Percentiles rank a stretch among this genome's conserved stretches.
phyloP scores from a whole-genome alignment of 2,797 vertebrate species.

The Falco columbarius region DNA sequence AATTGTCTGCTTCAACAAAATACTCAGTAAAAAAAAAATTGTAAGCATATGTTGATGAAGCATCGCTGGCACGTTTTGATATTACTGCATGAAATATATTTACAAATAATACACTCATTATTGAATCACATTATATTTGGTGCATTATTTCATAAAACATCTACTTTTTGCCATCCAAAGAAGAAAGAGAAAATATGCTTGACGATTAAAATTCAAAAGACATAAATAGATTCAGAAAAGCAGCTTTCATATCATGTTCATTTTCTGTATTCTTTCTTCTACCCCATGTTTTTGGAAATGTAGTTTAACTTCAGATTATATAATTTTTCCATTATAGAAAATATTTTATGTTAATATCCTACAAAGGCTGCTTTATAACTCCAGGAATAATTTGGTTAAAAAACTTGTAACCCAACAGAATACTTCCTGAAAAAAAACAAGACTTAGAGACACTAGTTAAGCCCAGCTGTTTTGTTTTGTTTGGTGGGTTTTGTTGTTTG shows the following conservation, averaged over 20 bases:
- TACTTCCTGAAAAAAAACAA: neutral
- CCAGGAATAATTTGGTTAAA: neutral
- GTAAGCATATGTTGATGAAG: neutral
- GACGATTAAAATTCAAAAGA: neutral
- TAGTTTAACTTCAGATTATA: neutral
- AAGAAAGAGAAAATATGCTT: neutral
- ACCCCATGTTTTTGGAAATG: neutral
- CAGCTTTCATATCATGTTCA: neutral
- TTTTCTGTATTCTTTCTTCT: neutral
- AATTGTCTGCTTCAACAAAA: neutral
- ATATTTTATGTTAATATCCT: neutral
- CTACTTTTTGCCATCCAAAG: neutral
- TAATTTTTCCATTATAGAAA: neutral
- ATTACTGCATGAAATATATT: neutral
- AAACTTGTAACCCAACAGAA: neutral
- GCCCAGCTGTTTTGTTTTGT: neutral
- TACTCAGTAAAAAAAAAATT: neutral
- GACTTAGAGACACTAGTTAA: neutral
- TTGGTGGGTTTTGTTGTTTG: accelerated
- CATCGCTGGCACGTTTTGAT: neutral
- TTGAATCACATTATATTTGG: neutral
- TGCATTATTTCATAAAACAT: neutral
- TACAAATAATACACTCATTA: neutral
- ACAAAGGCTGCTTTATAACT: neutral
- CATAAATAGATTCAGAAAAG: neutral